Evolutionary conservation across 1,140 invertebrate genomes (phyloP).

Genomic region (Drosophila pseudoananassae): DNA sequence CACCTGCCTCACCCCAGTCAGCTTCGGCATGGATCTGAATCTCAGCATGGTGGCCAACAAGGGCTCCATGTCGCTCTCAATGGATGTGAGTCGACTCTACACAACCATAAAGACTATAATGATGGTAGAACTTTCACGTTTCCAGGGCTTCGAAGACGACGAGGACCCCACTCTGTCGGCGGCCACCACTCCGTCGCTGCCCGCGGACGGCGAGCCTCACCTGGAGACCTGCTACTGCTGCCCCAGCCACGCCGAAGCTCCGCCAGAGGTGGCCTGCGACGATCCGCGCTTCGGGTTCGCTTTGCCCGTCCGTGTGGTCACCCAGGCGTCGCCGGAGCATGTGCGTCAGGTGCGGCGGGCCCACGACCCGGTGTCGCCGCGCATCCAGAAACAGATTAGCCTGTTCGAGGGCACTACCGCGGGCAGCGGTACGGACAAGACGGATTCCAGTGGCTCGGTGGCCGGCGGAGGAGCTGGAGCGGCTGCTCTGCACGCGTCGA

Average conservation of each 20-base stretch:
- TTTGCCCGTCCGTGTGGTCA: constrained; percentile 53
- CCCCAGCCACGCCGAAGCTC: constrained; percentile 60
- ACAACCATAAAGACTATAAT: neutral
- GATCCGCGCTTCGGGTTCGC: constrained; percentile 62
- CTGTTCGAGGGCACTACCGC: constrained; percentile 61
- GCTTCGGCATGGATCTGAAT: constrained; percentile 64
- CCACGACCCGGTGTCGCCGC: constrained; percentile 70
- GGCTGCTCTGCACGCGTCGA: constrained; percentile 65
- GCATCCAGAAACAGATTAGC: constrained; percentile 80
- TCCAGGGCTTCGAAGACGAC: constrained; percentile 82
- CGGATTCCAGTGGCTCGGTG: constrained; percentile 8
- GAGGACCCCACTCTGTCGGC: constrained; percentile 85
- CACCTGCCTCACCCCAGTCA: constrained; percentile 71
- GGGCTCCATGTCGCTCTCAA: constrained; percentile 71
- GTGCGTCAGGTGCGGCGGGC: constrained; percentile 50
- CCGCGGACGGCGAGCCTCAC: constrained; percentile 56
- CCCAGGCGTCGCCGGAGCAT: constrained; percentile 63
- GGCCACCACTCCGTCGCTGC: constrained; percentile 78
- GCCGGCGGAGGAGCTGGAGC: constrained; percentile 17
- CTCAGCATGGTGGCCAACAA: constrained; percentile 78
- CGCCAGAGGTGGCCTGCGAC: constrained; percentile 64
- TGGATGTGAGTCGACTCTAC: constrained; percentile 61
- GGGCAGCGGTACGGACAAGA: neutral
- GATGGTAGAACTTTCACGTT: neutral
- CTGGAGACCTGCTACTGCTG: constrained; percentile 71